A percentile compares a stretch with the other conserved stretches of the same genome.
phyloP scores from a whole-genome alignment of 2,113 vertebrate genomes.

The Caretta caretta region DNA sequence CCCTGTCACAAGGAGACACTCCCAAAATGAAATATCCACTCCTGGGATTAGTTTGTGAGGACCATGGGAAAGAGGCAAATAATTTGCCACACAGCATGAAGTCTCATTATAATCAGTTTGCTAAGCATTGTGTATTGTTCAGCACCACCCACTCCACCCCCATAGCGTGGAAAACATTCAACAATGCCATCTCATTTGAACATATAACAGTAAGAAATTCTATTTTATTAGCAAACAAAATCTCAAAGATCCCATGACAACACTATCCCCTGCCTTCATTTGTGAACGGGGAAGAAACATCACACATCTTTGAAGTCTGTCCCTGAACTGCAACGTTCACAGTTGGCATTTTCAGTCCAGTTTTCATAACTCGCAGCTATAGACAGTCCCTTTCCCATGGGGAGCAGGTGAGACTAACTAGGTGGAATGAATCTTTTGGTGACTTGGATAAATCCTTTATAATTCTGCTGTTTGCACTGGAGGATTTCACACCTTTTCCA shows the following conservation, averaged over 20 bases:
- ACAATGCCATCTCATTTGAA: neutral
- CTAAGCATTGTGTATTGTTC: neutral
- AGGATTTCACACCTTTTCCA: neutral
- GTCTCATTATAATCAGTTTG: neutral
- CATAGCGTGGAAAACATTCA: neutral
- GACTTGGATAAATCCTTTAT: conserved; percentile 32
- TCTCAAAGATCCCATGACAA: neutral
- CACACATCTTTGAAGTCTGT: neutral
- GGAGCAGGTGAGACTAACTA: conserved; percentile 3
- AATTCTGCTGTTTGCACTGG: neutral
- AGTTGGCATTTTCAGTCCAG: conserved; percentile 42
- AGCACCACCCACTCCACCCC: no score
- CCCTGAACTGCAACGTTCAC: neutral
- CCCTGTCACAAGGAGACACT: neutral
- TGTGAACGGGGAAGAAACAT: neutral
- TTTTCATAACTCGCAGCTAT: neutral
- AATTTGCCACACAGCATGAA: neutral
- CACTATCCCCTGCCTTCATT: neutral
- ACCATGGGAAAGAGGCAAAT: neutral
- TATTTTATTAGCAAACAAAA: neutral
- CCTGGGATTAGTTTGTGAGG: neutral
- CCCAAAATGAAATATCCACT: neutral
- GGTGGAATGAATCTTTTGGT: conserved; percentile 15
- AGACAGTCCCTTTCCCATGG: neutral
- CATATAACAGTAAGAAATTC: neutral